A percentile compares a stretch with the other conserved stretches of the same genome.
Evolutionary conservation across 2,113 vertebrate species (phyloP).

Genomic region (Melanostigma gelatinosum): DNA sequence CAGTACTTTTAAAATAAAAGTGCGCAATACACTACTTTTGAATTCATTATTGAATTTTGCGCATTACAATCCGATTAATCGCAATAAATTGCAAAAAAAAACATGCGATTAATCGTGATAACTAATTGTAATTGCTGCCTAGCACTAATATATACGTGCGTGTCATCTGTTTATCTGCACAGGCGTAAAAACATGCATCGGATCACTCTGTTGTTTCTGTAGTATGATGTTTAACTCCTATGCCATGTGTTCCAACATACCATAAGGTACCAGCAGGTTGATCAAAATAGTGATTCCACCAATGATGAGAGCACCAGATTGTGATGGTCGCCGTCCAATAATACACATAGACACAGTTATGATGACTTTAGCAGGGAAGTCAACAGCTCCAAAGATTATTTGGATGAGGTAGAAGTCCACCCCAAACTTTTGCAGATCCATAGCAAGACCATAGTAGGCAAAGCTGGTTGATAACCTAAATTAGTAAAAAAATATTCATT

Average conservation of each 20-base stretch:
- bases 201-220: not conserved
- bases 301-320: conserved; percentile 73
- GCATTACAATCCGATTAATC: too few species aligned
- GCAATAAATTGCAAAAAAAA: too few species aligned
- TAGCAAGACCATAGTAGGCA: conserved; percentile 83
- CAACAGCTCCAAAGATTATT: conserved; percentile 84
- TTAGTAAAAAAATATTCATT: not conserved
- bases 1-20: too few species aligned
- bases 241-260: conserved; percentile 65
- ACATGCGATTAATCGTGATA: too few species aligned
- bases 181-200: conserved; percentile 10
- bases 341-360: conserved; percentile 76
- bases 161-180: conserved; percentile 81
- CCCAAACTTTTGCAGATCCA: conserved; percentile 87
- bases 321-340: conserved; percentile 77
- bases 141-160: too few species aligned
- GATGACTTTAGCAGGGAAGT: conserved; percentile 85
- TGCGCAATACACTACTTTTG: too few species aligned
- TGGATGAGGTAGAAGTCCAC: conserved; percentile 86
- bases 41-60: too few species aligned
- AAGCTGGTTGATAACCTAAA: conserved; percentile 84
- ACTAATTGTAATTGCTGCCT: too few species aligned
- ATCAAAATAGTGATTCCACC: conserved; percentile 80
- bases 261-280: conserved; percentile 84
- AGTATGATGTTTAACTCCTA: not conserved